Conservation (phyloP, 2,797 vertebrate species). For the Dipus sagitta region DNA sequence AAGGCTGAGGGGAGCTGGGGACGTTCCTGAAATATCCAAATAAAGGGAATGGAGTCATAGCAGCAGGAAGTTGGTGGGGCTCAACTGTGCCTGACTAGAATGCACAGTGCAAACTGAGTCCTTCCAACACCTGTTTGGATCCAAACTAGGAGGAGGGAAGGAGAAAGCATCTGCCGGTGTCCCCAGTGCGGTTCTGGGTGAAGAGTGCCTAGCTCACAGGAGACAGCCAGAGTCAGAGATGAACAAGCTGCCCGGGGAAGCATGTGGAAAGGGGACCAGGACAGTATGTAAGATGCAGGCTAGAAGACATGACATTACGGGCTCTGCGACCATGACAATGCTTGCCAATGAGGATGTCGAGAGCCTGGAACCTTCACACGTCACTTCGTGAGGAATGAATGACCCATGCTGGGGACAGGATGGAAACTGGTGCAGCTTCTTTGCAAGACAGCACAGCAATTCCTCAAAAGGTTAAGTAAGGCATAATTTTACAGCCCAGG, state of each 20-base stretch:
- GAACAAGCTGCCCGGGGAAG: background rate
- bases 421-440: background rate
- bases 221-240: background rate
- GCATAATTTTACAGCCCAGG: background rate
- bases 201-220: background rate
- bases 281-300: background rate
- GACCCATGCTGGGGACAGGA: background rate
- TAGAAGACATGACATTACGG: background rate
- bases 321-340: no score
- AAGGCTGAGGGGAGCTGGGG: background rate
- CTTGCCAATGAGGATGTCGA: background rate
- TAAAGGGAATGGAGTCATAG: background rate
- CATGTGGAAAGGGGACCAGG: background rate
- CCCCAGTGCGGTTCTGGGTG: background rate
- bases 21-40: background rate
- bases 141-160: background rate
- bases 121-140: background rate
- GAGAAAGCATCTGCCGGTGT: background rate
- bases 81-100: background rate
- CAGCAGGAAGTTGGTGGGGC: rapidly evolving
- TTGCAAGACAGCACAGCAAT: background rate
- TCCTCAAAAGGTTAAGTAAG: background rate
- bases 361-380: background rate
- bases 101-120: background rate
- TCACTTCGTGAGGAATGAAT: background rate